Percentiles rank a stretch among this genome's conserved stretches.
Evolutionary conservation across 2,797 vertebrate species (phyloP).

Genomic region (Mergus octosetaceus): DNA sequence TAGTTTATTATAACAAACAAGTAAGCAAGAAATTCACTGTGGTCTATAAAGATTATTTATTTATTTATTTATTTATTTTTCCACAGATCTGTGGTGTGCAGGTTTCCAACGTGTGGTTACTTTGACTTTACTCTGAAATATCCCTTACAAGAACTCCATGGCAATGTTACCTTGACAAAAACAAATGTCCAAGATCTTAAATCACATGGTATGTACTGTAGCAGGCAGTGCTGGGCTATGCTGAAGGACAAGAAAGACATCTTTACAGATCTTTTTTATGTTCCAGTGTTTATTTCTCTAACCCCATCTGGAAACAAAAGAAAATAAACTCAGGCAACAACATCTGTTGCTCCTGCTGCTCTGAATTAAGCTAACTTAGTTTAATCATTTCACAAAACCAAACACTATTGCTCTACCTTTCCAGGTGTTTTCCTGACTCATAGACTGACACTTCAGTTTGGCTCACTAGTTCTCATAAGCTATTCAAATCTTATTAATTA

Average conservation of each 20-base stretch:
- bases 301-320: constrained; percentile 49
- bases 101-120: not conserved
- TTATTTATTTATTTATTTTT: too few species aligned
- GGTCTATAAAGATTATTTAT: not conserved
- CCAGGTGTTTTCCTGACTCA: constrained; percentile 49
- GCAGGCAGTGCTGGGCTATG: not conserved
- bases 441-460: constrained; percentile 31
- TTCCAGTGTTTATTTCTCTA: constrained; percentile 64
- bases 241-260: not conserved
- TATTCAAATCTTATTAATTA: not conserved
- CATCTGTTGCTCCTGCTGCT: constrained; percentile 71
- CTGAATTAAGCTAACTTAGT: constrained; percentile 72
- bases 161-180: not conserved
- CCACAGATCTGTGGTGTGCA: rapidly evolving
- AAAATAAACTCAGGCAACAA: constrained; percentile 66
- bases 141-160: not conserved
- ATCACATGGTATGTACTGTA: not conserved
- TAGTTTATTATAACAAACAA: not conserved
- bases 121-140: not conserved
- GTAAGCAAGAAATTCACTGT: not conserved
- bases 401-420: constrained; percentile 33
- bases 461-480: not conserved
- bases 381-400: constrained; percentile 65
- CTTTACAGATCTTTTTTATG: constrained; percentile 22
- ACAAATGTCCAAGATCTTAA: not conserved